Conservation (phyloP, 2,888 invertebrate genomes). For the Amphimallon solstitiale region DNA sequence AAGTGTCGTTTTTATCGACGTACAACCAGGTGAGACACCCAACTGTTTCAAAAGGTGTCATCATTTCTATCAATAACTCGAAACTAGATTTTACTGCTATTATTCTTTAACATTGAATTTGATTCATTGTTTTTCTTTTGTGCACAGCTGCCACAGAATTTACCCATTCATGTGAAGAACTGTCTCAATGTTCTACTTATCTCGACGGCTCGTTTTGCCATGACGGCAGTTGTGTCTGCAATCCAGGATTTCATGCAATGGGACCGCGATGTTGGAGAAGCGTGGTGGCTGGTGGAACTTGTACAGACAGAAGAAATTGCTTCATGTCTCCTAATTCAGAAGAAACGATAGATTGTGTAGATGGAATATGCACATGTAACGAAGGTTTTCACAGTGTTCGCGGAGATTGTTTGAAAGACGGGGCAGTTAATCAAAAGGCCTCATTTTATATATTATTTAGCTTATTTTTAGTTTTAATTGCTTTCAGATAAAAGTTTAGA, state of each 20-base stretch:
- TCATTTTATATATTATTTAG: no score
- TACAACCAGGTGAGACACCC: no score
- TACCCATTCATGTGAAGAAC: slow-evolving; percentile 55
- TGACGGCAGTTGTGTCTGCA: slow-evolving; percentile 53
- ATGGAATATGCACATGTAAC: slow-evolving; percentile 54
- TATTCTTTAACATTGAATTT: no score
- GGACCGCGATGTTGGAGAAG: slow-evolving; percentile 51
- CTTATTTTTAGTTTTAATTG: not conserved
- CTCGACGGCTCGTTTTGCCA: slow-evolving; percentile 52
- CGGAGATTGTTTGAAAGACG: not conserved
- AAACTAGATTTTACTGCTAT: no score
- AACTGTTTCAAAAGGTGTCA: no score
- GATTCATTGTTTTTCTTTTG: not conserved
- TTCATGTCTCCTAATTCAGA: slow-evolving; percentile 47
- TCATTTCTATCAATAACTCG: no score
- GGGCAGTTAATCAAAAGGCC: not conserved
- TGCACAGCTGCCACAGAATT: slow-evolving; percentile 55
- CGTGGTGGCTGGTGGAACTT: slow-evolving; percentile 50
- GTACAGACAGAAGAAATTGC: slow-evolving; percentile 55
- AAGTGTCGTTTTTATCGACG: no score
- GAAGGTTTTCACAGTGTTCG: slow-evolving; percentile 44
- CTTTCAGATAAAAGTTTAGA: not conserved
- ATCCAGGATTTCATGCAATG: slow-evolving; percentile 51
- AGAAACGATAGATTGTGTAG: slow-evolving; percentile 51
- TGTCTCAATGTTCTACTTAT: slow-evolving; percentile 56